phyloP scores from a whole-genome alignment of 2,113 vertebrate species.

The Campylorhamphus procurvoides region DNA sequence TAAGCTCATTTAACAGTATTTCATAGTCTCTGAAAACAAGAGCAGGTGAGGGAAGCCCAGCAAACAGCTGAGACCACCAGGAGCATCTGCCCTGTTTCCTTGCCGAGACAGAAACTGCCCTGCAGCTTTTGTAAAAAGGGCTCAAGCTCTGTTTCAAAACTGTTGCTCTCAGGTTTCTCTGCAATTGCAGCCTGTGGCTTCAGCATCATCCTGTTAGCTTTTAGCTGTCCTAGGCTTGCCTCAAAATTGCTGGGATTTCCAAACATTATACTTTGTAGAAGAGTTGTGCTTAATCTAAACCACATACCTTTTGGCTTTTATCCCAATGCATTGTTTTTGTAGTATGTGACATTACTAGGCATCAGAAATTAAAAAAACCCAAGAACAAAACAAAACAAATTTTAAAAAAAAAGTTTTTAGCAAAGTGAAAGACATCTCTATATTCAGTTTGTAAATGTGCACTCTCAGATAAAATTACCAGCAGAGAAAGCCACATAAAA shows the following conservation, averaged over 20 bases:
- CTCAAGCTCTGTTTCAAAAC: neutral
- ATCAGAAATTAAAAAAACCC: neutral
- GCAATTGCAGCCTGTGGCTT: neutral
- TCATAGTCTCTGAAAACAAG: neutral
- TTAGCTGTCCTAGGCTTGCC: neutral
- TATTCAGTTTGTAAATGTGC: neutral
- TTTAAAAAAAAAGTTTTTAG: neutral
- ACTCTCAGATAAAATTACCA: neutral
- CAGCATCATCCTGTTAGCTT: neutral
- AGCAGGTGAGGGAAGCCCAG: neutral
- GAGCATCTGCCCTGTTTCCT: neutral
- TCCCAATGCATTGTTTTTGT: neutral
- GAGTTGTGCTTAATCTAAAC: neutral
- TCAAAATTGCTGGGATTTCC: neutral
- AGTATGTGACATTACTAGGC: neutral
- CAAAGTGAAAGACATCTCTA: neutral
- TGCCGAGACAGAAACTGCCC: accelerated
- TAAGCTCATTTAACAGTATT: neutral
- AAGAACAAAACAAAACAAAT: neutral
- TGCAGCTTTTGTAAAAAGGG: neutral
- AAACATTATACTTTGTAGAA: neutral
- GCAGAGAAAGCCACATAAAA: neutral
- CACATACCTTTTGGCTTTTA: neutral
- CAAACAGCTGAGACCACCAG: neutral
- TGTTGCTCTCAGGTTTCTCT: neutral